These are phyloP conservation scores for Pectinophora gossypiella DNA, from an alignment of 1,140 invertebrate species.

Conservation along the genomic window DNA sequence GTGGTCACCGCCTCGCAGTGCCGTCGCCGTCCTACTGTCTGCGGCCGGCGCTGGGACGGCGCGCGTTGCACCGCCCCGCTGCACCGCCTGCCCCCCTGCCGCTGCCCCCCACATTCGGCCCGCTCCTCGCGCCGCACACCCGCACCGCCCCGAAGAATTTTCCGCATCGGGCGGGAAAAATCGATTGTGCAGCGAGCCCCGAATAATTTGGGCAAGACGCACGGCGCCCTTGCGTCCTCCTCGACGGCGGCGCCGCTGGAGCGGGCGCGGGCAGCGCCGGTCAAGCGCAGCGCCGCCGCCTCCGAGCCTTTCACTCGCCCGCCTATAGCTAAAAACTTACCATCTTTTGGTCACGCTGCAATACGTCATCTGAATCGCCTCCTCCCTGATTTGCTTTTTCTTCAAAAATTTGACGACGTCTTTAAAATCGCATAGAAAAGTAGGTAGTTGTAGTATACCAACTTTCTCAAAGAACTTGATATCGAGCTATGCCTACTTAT, in stretches of 20 bases:
- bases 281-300: constrained; percentile 42
- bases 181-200: constrained; percentile 70
- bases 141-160: constrained; percentile 66
- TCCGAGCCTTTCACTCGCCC: constrained; percentile 28
- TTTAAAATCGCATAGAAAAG: too few species aligned
- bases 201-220: constrained; percentile 72
- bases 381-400: too few species aligned
- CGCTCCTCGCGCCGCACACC: constrained; percentile 42
- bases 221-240: constrained; percentile 65
- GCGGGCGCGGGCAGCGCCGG: constrained; percentile 26
- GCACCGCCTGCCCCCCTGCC: constrained; percentile 59
- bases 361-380: too few species aligned
- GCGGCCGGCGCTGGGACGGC: constrained; percentile 50
- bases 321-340: too few species aligned
- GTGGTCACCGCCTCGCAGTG: constrained; percentile 67
- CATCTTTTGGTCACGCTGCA: too few species aligned
- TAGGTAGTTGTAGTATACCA: too few species aligned
- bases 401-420: too few species aligned
- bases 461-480: too few species aligned
- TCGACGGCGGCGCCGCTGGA: constrained; percentile 19
- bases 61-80: constrained; percentile 69
- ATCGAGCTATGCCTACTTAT: too few species aligned
- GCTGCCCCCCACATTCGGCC: constrained; percentile 34
- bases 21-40: constrained; percentile 71
- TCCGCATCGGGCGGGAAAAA: constrained; percentile 72